These are phyloP conservation scores for Goniozus legneri DNA, from an alignment of 1,140 invertebrate species.

Conservation along the genomic window DNA sequence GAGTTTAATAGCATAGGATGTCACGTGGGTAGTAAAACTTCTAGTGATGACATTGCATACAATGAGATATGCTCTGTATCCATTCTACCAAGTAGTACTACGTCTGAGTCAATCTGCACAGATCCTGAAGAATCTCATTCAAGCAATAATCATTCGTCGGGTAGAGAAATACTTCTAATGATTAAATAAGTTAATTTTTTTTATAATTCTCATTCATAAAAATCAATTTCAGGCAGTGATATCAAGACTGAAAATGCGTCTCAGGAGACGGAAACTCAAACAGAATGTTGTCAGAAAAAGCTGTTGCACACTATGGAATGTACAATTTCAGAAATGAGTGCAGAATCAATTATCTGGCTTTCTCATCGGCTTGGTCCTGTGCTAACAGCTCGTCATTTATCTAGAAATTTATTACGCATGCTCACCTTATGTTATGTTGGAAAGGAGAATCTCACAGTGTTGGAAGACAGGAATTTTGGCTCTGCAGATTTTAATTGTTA, in stretches of 20 bases:
- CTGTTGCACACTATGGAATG: slow-evolving; percentile 48
- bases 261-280: slow-evolving; percentile 5
- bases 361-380: slow-evolving; percentile 92
- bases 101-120: slow-evolving; percentile 8
- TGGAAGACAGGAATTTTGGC: slow-evolving; percentile 11
- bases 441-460: slow-evolving; percentile 68
- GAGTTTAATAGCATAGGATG: slow-evolving; percentile 61
- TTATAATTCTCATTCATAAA: too few relatives aligned
- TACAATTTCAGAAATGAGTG: slow-evolving; percentile 85
- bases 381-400: slow-evolving; percentile 84
- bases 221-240: slow-evolving; percentile 9
- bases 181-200: too few relatives aligned
- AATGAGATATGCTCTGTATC: slow-evolving; percentile 3
- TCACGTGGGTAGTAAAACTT: slow-evolving; percentile 59
- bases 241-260: slow-evolving; percentile 4
- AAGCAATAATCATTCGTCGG: too few relatives aligned
- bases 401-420: slow-evolving; percentile 90
- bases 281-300: background rate
- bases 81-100: slow-evolving; percentile 11
- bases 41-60: slow-evolving; percentile 37
- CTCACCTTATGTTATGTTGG: slow-evolving; percentile 90
- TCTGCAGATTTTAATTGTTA: slow-evolving; percentile 36
- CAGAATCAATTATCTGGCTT: slow-evolving; percentile 88
- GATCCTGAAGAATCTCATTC: slow-evolving; percentile 8
- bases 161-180: too few relatives aligned